Base-by-base conservation (phyloP, 2,888 invertebrate genomes). In the Diogma glabrata region DNA sequence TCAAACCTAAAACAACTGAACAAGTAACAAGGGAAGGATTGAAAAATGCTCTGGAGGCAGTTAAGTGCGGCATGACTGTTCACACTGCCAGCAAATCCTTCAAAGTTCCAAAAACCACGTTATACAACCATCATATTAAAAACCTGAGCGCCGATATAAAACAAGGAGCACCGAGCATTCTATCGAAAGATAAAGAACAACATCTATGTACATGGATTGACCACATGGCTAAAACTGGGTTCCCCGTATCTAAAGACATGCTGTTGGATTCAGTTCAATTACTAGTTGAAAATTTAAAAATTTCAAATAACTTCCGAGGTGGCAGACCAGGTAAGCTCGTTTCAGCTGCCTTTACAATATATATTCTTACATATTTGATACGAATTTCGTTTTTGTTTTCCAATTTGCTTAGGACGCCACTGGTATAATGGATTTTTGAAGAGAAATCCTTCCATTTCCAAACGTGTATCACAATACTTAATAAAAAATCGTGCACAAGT, bases 391-490 rank as follows among this genome's bases (percentile, higher is more conserved):
- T 5, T 36, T 36, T 36, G 3, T 36, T 7, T 36, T 36, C 36
- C 36, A 36, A 36, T 3, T 36, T 36, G 36, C n/a, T 36, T 38
- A 38, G 43, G 43, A 4, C n/a, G 45, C 7, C n/a, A 46, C 5
- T 46, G 45, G 45, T 46, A 14, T 46, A 23, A 24, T 14, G 45
- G 45, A 23, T 46, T 46, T 46, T 23, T 46, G 22, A 46, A 46
- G 14, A 46, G 45, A 24, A 20, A 23, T 8, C 45, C 23, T 22
- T 20, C n/a, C 22, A 20, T 46, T 23, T 20, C 45, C 14, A 46
- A 46, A 46, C 45, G 45, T 9, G 45, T 46, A 9, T 24, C 45
- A 6, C 45, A 46, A 8, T 23, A 46, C 16, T 24, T 46, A 23
- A 16, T 7, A 14, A 24, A 24, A 24, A 14, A 14, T 14, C 45